Base-by-base conservation (phyloP, 2,888 invertebrate species). In the Hirtodrosophila trivittata region DNA sequence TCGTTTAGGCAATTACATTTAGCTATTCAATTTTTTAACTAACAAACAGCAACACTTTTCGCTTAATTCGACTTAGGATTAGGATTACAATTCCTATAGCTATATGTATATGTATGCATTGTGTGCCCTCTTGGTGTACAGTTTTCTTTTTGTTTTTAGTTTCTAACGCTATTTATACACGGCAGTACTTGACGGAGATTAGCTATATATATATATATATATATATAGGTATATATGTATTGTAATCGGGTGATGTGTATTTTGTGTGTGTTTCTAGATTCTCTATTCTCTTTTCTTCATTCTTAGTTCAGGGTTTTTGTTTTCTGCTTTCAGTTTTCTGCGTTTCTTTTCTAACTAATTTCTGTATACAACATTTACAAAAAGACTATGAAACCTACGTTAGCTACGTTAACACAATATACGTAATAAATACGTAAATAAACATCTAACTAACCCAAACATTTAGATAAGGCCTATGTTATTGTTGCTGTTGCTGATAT, bases 371-470 rank as follows among this genome's bases (percentile, higher is more conserved):
- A 2, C 18, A 82, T 81, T 75, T 63, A 70, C 65, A 58, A 66
- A 64, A 75, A 62, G 52, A 57, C 65, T 86, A 84, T 86, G 82
- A 81, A 84, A 81, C 82, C 80, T 86, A 86, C 77, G 50, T 52
- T 67, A 82, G 83, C 77, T 67, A 69, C 76, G n/a, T n/a, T n/a
- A n/a, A n/a, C n/a, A n/a, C n/a, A n/a, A n/a, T n/a, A n/a, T n/a
- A n/a, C n/a, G 68, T 68, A 82, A 55, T 57, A 62, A 45, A 60
- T 86, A 80, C 86, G 84, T 86, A 73, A 60, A 70, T 28, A 35
- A 59, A 57, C 50, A 52, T 42, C 63, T 84, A 57, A 52, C 70
- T 57, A 57, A 68, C 62, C 69, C 46, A 77, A 77, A 69, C 46
- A 57, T 46, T 63, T 50, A 63, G 43, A 42, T 72, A 68, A 68